A percentile compares a stretch with the other conserved stretches of the same genome.
Evolutionary conservation across 2,797 vertebrate genomes (phyloP).

Genomic region (Valencia hispanica): DNA sequence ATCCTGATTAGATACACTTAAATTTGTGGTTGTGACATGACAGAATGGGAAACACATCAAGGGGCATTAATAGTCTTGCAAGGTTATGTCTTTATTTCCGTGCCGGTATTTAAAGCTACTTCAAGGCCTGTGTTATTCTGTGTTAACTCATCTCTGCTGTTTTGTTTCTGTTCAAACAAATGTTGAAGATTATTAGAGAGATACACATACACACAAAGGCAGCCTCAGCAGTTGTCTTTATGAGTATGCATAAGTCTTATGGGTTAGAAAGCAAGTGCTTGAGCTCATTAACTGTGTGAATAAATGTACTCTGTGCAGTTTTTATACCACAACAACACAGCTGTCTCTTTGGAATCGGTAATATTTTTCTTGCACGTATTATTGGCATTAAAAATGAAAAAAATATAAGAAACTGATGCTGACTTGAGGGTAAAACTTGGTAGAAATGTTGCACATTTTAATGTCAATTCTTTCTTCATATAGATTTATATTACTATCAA

Average conservation of each 20-base stretch:
- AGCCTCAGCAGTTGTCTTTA: neutral
- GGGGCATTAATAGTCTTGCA: neutral
- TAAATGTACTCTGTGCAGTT: conserved; percentile 12
- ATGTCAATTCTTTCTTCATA: conserved; percentile 30
- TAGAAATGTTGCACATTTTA: conserved; percentile 7
- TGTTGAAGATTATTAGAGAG: neutral
- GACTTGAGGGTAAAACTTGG: conserved; percentile 15
- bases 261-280: neutral
- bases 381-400: conserved; percentile 15
- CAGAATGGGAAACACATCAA: neutral
- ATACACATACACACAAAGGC: neutral
- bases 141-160: neutral
- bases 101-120: neutral
- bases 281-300: conserved; percentile 2
- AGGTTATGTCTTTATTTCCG: neutral
- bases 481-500: conserved; percentile 34
- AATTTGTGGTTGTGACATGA: neutral
- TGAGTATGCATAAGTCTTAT: neutral
- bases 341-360: conserved; percentile 4
- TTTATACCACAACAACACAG: neutral
- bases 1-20: neutral
- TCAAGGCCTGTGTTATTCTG: conserved; percentile 6
- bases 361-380: conserved; percentile 7
- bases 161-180: conserved; percentile 5
- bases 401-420: conserved; percentile 1